Conservation (phyloP, 2,888 invertebrate species). For the Leucoma salicis region DNA sequence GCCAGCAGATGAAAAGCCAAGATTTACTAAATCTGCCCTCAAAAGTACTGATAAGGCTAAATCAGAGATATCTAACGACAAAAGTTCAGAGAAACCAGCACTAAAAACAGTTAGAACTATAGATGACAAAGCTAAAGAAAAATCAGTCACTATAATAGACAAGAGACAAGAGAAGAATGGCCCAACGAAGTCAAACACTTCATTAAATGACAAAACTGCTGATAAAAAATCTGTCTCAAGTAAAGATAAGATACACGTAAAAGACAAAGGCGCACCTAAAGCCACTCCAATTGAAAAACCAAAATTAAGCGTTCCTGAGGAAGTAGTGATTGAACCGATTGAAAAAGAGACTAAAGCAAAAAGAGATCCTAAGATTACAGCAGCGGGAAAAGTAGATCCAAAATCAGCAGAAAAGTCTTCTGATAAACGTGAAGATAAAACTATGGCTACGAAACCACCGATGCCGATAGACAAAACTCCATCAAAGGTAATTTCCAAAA, state of each 20-base stretch:
- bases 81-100: conserved; percentile 54
- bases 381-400: conserved; percentile 23
- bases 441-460: conserved; percentile 76
- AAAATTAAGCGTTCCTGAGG: conserved; percentile 26
- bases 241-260: conserved; percentile 39
- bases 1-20: conserved; percentile 62
- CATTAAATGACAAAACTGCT: conserved; percentile 40
- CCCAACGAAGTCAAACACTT: conserved; percentile 42
- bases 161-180: conserved; percentile 60
- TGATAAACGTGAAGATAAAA: conserved; percentile 57
- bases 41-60: conserved; percentile 32
- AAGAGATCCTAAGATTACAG: conserved; percentile 18
- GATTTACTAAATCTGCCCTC: conserved; percentile 56
- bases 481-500: conserved; percentile 75
- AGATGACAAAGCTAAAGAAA: conserved; percentile 71
- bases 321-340: conserved; percentile 36
- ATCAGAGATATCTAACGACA: conserved; percentile 49
- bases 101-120: conserved; percentile 67
- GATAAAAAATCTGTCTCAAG: conserved; percentile 32
- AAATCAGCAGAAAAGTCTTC: conserved; percentile 43
- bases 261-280: conserved; percentile 37
- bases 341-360: conserved; percentile 41
- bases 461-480: conserved; percentile 63
- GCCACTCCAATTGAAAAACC: conserved; percentile 19
- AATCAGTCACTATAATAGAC: conserved; percentile 70